A percentile compares a stretch with the other conserved stretches of the same genome.
Evolutionary conservation across 2,113 vertebrate genomes (phyloP).

Genomic region (Mionectes macconnelli): DNA sequence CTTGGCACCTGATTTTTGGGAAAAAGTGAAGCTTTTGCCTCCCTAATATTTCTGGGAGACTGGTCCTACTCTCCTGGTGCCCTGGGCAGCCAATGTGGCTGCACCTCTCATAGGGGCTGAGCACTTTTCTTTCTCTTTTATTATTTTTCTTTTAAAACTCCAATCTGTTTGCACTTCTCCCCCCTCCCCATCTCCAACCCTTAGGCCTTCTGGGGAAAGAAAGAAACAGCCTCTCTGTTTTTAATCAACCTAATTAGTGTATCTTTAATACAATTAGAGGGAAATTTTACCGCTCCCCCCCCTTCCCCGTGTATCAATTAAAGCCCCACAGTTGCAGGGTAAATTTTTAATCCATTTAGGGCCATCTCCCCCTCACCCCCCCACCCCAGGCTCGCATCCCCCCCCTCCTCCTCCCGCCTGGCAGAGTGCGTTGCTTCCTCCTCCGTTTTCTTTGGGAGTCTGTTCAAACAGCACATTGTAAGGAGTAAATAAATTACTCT

Average conservation of each 20-base stretch:
- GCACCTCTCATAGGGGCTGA: background rate
- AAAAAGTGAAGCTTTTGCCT: background rate
- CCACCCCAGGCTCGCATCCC: background rate
- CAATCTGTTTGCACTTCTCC: constrained; percentile 56
- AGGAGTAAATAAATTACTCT: constrained; percentile 88
- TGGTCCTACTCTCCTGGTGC: background rate
- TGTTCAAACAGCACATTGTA: constrained; percentile 84
- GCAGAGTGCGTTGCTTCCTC: constrained; percentile 61
- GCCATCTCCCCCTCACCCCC: background rate
- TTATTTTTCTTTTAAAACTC: background rate
- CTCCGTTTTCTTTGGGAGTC: constrained; percentile 76
- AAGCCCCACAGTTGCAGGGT: constrained; percentile 57
- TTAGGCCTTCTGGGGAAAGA: constrained; percentile 51
- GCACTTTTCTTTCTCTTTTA: background rate
- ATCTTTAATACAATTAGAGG: constrained; percentile 74
- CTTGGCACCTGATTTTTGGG: background rate
- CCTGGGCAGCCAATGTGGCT: accelerated
- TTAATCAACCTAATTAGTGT: constrained; percentile 71
- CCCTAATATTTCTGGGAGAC: accelerated
- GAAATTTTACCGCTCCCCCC: constrained; percentile 34
- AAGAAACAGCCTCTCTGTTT: constrained; percentile 70
- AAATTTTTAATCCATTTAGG: constrained; percentile 71
- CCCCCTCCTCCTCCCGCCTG: constrained; percentile 26
- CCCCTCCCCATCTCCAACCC: background rate
- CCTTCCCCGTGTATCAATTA: constrained; percentile 43